Evolutionary conservation across 2,113 vertebrate species (phyloP).

Genomic region (Neodontobutis hainanensis): DNA sequence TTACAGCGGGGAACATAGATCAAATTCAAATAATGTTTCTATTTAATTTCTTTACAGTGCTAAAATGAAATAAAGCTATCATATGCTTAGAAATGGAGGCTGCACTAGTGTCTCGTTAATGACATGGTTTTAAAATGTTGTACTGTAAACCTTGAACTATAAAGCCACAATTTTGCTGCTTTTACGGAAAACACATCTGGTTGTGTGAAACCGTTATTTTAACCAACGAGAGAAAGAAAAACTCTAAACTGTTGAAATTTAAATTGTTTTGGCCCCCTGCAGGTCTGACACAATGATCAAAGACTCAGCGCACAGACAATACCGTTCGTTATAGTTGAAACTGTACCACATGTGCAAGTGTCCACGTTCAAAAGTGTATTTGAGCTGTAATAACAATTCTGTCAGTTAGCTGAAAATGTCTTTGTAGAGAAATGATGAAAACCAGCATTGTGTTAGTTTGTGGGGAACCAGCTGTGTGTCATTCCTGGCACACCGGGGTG

Average conservation of each 20-base stretch:
- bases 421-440: slow-evolving; percentile 35
- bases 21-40: too few relatives aligned
- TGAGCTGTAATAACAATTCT: slow-evolving; percentile 1
- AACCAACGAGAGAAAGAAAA: slow-evolving; percentile 1
- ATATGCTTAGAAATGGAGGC: not conserved
- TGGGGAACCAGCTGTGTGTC: slow-evolving; percentile 31
- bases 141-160: slow-evolving; percentile 6
- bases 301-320: slow-evolving; percentile 7
- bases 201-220: slow-evolving; percentile 1
- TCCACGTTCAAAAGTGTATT: not conserved
- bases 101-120: slow-evolving; percentile 4
- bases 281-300: not conserved
- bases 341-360: slow-evolving; percentile 9
- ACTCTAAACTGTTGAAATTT: slow-evolving; percentile 5
- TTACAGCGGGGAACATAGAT: too few relatives aligned
- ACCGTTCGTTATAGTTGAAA: slow-evolving; percentile 10
- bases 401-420: slow-evolving; percentile 19
- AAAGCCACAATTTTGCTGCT: not conserved
- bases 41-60: too few relatives aligned
- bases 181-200: slow-evolving; percentile 7
- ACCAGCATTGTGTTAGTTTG: slow-evolving; percentile 29
- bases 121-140: slow-evolving; percentile 6
- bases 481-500: slow-evolving; percentile 29
- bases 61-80: too few relatives aligned
- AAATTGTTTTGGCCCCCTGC: slow-evolving; percentile 1